Evolutionary conservation across 1,140 invertebrate genomes (phyloP).

Genomic region (Drosophila lacteicornis): DNA sequence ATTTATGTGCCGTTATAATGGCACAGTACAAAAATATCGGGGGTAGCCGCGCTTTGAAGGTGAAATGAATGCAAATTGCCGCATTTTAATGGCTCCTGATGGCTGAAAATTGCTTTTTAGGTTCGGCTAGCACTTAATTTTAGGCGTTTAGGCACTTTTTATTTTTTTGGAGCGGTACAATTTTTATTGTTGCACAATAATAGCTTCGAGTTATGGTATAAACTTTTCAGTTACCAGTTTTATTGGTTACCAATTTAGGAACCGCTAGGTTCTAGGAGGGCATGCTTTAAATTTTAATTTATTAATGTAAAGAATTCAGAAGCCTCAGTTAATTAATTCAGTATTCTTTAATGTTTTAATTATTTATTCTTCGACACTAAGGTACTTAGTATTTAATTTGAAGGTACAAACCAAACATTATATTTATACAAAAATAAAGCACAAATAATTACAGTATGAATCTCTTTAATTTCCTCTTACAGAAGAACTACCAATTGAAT

Average conservation of each 20-base stretch:
- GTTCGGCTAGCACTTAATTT: conserved; percentile 35
- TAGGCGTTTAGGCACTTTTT: conserved; percentile 26
- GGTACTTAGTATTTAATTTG: no score
- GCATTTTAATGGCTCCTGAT: conserved; percentile 24
- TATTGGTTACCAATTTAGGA: conserved; percentile 1
- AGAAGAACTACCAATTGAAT: background rate
- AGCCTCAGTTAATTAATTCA: background rate
- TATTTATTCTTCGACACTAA: background rate
- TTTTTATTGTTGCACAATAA: conserved; percentile 34
- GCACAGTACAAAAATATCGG: conserved; percentile 19
- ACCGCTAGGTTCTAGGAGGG: background rate
- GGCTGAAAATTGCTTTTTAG: conserved; percentile 27
- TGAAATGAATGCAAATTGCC: conserved; percentile 52
- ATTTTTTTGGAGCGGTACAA: conserved; percentile 1
- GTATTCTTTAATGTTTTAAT: background rate
- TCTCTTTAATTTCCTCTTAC: background rate
- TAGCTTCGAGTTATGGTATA: background rate
- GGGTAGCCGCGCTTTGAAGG: conserved; percentile 9
- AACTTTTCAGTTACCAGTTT: background rate
- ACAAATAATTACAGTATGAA: background rate
- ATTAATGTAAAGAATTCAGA: background rate
- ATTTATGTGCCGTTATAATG: conserved; percentile 53
- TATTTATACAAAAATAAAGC: background rate
- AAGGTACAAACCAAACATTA: background rate
- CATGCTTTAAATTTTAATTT: background rate